phyloP scores from a whole-genome alignment of 1,140 invertebrate genomes.

The Drosophila novamexicana region DNA sequence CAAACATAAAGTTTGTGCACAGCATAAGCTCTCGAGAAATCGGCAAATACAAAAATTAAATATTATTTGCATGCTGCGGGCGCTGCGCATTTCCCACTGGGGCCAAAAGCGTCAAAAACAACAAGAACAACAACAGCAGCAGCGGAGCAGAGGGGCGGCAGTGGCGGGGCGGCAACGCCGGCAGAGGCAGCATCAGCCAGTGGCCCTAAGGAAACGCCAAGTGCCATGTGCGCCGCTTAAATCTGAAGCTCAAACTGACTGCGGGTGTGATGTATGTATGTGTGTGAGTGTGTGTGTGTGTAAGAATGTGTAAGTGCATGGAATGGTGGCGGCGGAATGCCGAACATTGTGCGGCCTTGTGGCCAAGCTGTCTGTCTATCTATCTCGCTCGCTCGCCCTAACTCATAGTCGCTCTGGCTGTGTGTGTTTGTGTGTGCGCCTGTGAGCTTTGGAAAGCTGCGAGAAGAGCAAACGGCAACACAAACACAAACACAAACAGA shows the following conservation, averaged over 20 bases:
- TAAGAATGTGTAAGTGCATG: background rate
- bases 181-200: conserved; percentile 21
- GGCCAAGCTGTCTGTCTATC: conserved; percentile 31
- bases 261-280: conserved; percentile 37
- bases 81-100: conserved; percentile 74
- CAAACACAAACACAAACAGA: conserved; percentile 40
- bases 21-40: conserved; percentile 51
- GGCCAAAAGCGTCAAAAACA: conserved; percentile 49
- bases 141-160: conserved; percentile 6
- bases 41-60: conserved; percentile 44
- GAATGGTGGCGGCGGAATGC: conserved; percentile 30
- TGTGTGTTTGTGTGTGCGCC: conserved; percentile 1
- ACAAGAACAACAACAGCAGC: conserved; percentile 12
- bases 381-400: conserved; percentile 16
- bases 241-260: conserved; percentile 37
- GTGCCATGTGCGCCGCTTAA: conserved; percentile 75
- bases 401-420: conserved; percentile 10
- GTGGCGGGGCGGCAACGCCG: conserved; percentile 13
- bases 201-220: conserved; percentile 64
- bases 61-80: conserved; percentile 69
- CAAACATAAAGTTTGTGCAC: conserved; percentile 37
- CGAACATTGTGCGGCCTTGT: conserved; percentile 45
- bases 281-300: conserved; percentile 6
- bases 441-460: conserved; percentile 51
- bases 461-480: conserved; percentile 39